A percentile compares a stretch with the other conserved stretches of the same genome.
Evolutionary conservation across 2,113 vertebrate genomes (phyloP).

Genomic region (Hoplias malabaricus): DNA sequence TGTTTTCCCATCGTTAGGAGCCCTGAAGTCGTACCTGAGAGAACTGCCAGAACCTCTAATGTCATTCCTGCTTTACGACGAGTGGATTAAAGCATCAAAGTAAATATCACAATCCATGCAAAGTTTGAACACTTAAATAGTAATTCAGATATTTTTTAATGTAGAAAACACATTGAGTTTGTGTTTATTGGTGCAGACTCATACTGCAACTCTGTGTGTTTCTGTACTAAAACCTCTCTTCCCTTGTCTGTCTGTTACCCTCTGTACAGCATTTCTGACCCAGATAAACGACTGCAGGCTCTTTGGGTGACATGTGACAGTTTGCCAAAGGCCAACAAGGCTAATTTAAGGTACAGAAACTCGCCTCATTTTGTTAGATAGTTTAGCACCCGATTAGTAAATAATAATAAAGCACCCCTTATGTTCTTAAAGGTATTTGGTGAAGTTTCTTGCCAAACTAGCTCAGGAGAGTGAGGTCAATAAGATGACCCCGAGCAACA

Average conservation of each 20-base stretch:
- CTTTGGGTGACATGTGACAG: conserved; percentile 90
- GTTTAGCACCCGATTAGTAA: not conserved
- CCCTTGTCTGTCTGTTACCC: conserved; percentile 32
- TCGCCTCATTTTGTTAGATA: not conserved
- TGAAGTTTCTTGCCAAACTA: conserved; percentile 94
- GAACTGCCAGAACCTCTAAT: conserved; percentile 96
- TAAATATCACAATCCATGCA: conserved; percentile 62
- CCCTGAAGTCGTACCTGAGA: conserved; percentile 94
- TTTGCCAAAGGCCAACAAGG: conserved; percentile 87
- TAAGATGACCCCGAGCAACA: conserved; percentile 97
- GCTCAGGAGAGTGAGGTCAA: conserved; percentile 92
- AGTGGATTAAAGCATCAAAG: conserved; percentile 93
- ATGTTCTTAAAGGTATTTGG: conserved; percentile 85
- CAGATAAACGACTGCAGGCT: conserved; percentile 93
- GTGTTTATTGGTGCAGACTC: not conserved
- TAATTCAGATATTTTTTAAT: no score
- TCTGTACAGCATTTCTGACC: conserved; percentile 83
- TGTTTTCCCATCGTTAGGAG: conserved; percentile 74
- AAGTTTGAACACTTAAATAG: not conserved
- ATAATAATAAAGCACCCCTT: not conserved
- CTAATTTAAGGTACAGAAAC: conserved; percentile 85
- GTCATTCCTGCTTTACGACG: conserved; percentile 90
- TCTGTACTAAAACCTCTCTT: not conserved
- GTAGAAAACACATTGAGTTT: not conserved
- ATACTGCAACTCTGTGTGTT: not conserved